These are phyloP conservation scores for Alcedo quadribrachys DNA, from an alignment of 2,797 vertebrate species.

Conservation along the genomic window DNA sequence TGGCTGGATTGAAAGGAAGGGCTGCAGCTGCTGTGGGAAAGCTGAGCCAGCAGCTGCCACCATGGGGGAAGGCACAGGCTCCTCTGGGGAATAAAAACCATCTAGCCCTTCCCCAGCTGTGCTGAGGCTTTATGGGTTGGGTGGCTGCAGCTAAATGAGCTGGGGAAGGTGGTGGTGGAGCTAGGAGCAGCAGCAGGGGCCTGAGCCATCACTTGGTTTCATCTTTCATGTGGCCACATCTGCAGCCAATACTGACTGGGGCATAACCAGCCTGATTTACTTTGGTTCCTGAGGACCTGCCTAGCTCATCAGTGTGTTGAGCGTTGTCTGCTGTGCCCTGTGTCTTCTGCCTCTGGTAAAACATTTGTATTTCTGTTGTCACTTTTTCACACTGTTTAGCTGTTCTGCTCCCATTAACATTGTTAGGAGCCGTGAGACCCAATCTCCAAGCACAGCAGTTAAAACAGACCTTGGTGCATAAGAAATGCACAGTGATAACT, in stretches of 20 bases:
- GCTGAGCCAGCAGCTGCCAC: neutral
- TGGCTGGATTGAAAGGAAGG: accelerated
- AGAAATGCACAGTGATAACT: neutral
- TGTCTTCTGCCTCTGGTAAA: neutral
- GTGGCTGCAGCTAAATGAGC: neutral
- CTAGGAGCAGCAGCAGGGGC: neutral
- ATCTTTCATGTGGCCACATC: neutral
- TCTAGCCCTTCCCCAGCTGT: accelerated
- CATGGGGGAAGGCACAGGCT: neutral
- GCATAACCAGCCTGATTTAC: neutral
- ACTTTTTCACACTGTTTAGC: neutral
- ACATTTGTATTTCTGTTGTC: neutral
- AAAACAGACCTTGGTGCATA: neutral
- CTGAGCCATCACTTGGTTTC: accelerated
- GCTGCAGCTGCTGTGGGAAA: neutral
- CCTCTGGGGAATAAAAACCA: neutral
- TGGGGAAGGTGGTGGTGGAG: neutral
- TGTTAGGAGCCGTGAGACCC: neutral
- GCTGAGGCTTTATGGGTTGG: accelerated
- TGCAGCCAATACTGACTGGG: neutral
- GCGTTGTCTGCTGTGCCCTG: accelerated
- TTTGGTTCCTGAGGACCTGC: neutral
- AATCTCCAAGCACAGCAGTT: neutral
- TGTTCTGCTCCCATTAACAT: neutral
- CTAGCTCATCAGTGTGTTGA: neutral